A percentile compares a stretch with the other conserved stretches of the same genome.
These are phyloP conservation scores for Arenaria interpres DNA, from an alignment of 2,113 vertebrate species.

Conservation along the genomic window DNA sequence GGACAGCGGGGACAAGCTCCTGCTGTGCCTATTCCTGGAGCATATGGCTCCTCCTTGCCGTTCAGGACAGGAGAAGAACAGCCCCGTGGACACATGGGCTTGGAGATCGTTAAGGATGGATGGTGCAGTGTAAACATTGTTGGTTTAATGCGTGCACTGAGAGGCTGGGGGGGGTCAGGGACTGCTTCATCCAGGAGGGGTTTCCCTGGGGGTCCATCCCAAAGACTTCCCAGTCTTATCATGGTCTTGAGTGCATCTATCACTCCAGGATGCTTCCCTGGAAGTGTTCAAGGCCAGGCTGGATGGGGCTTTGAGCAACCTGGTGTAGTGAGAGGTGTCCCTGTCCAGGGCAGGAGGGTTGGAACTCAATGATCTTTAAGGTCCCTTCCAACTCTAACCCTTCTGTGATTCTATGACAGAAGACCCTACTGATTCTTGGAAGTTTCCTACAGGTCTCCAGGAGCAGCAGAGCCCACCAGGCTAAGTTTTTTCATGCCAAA, in stretches of 20 bases:
- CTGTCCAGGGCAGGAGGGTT: no score
- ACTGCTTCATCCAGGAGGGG: neutral
- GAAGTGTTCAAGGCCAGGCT: no score
- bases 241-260: fast-evolving
- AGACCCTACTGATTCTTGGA: neutral
- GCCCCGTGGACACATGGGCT: fast-evolving
- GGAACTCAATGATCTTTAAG: no score
- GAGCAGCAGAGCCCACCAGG: neutral
- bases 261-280: neutral
- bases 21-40: neutral
- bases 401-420: neutral
- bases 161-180: neutral
- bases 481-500: neutral
- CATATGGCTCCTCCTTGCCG: neutral
- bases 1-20: neutral
- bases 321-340: no score
- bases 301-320: no score
- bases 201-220: neutral
- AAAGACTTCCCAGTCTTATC: neutral
- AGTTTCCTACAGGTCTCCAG: fast-evolving
- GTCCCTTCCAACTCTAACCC: no score
- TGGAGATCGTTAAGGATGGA: fast-evolving
- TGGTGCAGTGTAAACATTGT: neutral
- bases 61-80: fast-evolving
- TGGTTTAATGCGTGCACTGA: neutral